phyloP scores from a whole-genome alignment of 2,888 invertebrate genomes.

The Formica aserva region DNA sequence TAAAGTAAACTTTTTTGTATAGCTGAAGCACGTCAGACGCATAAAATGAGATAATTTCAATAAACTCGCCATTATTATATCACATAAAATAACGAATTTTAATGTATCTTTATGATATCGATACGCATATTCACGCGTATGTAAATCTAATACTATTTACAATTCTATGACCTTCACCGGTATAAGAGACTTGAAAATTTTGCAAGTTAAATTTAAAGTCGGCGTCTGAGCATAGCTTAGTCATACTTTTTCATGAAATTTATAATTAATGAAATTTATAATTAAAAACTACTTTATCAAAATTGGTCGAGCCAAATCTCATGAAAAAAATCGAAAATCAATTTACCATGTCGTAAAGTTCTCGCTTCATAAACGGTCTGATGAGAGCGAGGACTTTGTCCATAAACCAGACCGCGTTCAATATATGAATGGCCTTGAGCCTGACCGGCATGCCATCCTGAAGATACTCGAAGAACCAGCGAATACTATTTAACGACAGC shows the following conservation, averaged over 20 bases:
- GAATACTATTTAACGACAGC: slow-evolving; percentile 87
- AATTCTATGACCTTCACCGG: background rate
- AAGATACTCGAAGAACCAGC: slow-evolving; percentile 89
- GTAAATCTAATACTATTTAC: background rate
- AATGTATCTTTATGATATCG: background rate
- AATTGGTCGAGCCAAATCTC: background rate
- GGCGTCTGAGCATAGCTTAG: background rate
- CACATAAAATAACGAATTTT: background rate
- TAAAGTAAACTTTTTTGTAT: background rate
- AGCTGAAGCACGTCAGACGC: too few relatives aligned
- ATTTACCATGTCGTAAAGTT: slow-evolving; percentile 85
- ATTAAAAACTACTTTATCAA: background rate
- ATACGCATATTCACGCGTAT: background rate
- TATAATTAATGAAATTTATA: background rate
- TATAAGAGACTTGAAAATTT: background rate
- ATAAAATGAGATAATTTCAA: too few relatives aligned
- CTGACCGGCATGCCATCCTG: slow-evolving; percentile 90
- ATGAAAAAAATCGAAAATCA: background rate
- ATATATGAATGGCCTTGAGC: slow-evolving; percentile 89
- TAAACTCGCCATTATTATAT: too few relatives aligned
- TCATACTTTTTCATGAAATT: too few relatives aligned
- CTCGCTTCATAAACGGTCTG: slow-evolving; percentile 86
- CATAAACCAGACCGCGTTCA: slow-evolving; percentile 87
- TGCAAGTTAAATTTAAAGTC: background rate
- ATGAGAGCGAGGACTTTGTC: slow-evolving; percentile 86